A percentile compares a stretch with the other conserved stretches of the same genome.
phyloP scores from a whole-genome alignment of 1,140 invertebrate genomes.

The Drosophila punjabiensis region DNA sequence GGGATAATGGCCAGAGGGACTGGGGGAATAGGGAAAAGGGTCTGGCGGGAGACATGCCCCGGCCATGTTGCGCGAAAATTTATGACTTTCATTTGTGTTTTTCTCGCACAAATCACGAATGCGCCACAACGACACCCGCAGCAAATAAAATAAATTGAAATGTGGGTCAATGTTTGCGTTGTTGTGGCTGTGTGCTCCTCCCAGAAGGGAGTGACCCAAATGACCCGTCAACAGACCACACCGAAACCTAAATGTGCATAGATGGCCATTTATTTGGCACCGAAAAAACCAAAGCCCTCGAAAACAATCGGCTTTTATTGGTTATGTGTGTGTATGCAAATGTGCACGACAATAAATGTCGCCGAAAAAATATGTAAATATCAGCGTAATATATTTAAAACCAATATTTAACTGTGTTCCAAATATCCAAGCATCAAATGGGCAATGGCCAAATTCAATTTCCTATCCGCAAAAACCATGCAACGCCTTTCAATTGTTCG shows the following conservation, averaged over 20 bases:
- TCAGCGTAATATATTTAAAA: conserved; percentile 62
- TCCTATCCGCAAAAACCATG: conserved; percentile 43
- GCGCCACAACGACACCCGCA: conserved; percentile 52
- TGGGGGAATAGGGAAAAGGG: conserved; percentile 11
- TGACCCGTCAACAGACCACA: conserved; percentile 34
- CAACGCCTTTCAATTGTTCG: conserved; percentile 53
- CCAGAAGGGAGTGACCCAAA: conserved; percentile 39
- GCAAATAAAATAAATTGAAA: conserved; percentile 57
- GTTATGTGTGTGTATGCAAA: conserved; percentile 12
- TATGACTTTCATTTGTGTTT: conserved; percentile 73
- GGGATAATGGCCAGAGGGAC: conserved; percentile 5
- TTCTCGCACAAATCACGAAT: conserved; percentile 53
- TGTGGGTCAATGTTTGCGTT: conserved; percentile 72
- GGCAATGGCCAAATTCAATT: conserved; percentile 64
- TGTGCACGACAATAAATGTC: conserved; percentile 49
- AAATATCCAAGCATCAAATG: conserved; percentile 31
- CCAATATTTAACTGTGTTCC: conserved; percentile 56
- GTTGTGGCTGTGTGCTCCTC: conserved; percentile 43
- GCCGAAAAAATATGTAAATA: conserved; percentile 59
- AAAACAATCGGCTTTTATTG: conserved; percentile 61
- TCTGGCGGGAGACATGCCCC: conserved; percentile 12
- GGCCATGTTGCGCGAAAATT: conserved; percentile 48
- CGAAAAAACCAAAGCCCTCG: conserved; percentile 42
- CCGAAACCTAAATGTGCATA: conserved; percentile 30
- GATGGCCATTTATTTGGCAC: conserved; percentile 45